phyloP scores from a whole-genome alignment of 2,888 invertebrate genomes.

The Atrina japonica region DNA sequence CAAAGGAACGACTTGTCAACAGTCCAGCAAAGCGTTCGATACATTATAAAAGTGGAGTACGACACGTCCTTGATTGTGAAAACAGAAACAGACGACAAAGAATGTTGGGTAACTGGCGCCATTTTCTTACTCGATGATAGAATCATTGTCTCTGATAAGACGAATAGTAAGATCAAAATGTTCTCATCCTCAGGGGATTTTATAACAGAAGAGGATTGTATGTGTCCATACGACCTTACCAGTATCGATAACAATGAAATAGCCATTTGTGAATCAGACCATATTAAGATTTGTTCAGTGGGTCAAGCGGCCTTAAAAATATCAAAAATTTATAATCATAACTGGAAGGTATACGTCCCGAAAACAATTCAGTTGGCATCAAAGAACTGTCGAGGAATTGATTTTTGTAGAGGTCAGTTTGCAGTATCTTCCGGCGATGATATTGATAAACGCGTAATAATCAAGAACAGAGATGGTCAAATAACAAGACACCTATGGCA shows the following conservation, averaged over 20 bases:
- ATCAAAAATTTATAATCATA: constrained; percentile 24
- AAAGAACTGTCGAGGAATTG: constrained; percentile 19
- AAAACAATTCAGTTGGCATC: constrained; percentile 11
- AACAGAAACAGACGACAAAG: constrained; percentile 25
- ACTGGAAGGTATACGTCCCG: constrained; percentile 35
- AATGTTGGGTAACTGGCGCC: constrained; percentile 20
- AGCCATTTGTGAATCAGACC: constrained; percentile 15
- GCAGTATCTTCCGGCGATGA: constrained; percentile 31
- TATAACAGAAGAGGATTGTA: constrained; percentile 14
- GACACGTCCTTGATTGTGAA: constrained; percentile 2
- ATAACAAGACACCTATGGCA: constrained; percentile 31
- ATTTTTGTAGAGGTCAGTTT: constrained; percentile 21
- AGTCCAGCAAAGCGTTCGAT: not conserved
- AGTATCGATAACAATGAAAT: constrained; percentile 11
- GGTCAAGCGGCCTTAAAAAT: constrained; percentile 13
- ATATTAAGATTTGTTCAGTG: constrained; percentile 13
- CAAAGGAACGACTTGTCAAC: no score
- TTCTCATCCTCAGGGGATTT: constrained; percentile 22
- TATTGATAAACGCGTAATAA: constrained; percentile 24
- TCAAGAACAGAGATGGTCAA: constrained; percentile 14
- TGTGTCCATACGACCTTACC: constrained; percentile 25
- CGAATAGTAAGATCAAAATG: constrained; percentile 29
- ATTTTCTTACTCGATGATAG: constrained; percentile 32
- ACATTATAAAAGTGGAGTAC: constrained; percentile 6
- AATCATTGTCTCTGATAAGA: constrained; percentile 16